Evolutionary conservation across 2,113 vertebrate genomes (phyloP).

Genomic region (Eudyptes chrysolophus): DNA sequence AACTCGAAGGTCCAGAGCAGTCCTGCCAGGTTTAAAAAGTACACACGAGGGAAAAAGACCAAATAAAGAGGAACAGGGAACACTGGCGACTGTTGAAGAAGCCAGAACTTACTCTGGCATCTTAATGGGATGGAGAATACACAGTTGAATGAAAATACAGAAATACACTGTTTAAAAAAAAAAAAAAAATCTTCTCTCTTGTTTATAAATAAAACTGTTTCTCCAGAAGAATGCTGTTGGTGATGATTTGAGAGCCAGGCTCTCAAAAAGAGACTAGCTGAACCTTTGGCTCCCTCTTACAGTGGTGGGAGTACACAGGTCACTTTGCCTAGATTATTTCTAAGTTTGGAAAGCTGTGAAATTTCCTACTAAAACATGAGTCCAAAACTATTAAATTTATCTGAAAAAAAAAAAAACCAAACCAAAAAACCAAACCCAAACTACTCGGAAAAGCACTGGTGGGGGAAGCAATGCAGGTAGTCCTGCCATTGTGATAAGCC

Average conservation of each 20-base stretch:
- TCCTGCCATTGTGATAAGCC: background rate
- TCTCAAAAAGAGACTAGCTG: background rate
- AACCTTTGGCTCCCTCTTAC: background rate
- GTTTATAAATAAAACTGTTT: background rate
- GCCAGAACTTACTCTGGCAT: background rate
- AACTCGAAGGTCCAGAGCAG: background rate
- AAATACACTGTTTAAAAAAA: background rate
- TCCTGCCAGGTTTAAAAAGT: background rate
- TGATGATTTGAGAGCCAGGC: background rate
- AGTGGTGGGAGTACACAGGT: background rate
- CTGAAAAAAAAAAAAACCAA: background rate
- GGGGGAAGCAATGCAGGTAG: background rate
- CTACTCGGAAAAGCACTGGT: background rate
- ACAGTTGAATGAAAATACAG: background rate
- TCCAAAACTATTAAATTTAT: background rate
- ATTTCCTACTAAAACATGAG: background rate
- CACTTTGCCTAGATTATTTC: background rate
- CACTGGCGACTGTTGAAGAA: background rate
- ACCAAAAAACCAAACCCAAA: background rate
- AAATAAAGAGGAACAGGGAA: background rate
- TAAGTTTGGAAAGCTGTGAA: background rate
- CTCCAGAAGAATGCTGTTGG: background rate
- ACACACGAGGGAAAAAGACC: fast-evolving
- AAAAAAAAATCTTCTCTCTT: background rate
- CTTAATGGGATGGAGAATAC: background rate